Percentiles rank a stretch among this genome's conserved stretches.
phyloP scores from a whole-genome alignment of 2,113 vertebrate species.

The Strix uralensis region DNA sequence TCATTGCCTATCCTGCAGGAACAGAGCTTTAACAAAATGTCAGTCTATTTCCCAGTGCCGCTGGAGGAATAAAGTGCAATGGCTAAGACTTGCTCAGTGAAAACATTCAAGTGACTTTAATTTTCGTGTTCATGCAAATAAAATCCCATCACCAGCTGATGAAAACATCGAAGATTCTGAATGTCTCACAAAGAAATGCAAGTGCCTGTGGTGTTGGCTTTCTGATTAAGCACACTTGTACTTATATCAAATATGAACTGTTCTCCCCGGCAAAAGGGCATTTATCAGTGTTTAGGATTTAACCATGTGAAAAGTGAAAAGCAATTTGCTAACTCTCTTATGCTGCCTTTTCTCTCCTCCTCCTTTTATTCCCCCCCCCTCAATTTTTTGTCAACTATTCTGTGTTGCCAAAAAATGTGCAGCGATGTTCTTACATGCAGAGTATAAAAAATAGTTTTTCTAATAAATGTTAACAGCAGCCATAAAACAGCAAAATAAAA shows the following conservation, averaged over 20 bases:
- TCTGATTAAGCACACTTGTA: neutral
- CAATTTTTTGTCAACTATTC: neutral
- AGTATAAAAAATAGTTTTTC: neutral
- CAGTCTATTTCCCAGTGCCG: neutral
- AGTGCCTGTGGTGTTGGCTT: neutral
- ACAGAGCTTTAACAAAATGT: neutral
- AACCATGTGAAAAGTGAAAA: neutral
- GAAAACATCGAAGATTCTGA: neutral
- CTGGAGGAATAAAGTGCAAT: neutral
- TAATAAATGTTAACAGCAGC: neutral
- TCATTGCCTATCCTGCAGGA: neutral
- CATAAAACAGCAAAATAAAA: neutral
- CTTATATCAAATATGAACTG: neutral
- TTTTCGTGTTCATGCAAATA: neutral
- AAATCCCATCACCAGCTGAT: neutral
- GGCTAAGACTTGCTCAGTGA: neutral
- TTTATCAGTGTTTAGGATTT: neutral
- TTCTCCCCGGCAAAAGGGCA: neutral
- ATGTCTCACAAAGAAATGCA: neutral
- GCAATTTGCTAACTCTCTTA: neutral
- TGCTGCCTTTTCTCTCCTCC: neutral
- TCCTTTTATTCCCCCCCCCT: neutral
- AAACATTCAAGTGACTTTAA: neutral
- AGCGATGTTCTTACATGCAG: neutral
- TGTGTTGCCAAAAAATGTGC: neutral